Evolutionary conservation across 2,797 vertebrate species (phyloP).

Genomic region (Naso thynnoides): DNA sequence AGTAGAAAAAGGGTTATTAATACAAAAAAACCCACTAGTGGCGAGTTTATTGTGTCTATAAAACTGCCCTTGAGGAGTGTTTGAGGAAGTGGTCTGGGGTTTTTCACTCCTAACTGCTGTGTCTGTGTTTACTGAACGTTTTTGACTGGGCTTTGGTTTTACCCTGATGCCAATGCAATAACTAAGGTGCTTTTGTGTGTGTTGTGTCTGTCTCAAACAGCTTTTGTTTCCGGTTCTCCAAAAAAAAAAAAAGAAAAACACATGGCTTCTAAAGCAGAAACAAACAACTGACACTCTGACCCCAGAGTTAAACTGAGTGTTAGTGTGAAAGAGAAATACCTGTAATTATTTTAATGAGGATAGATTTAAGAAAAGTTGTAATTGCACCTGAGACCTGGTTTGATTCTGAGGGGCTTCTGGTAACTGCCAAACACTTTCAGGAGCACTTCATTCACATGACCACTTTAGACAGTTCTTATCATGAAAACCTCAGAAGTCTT

Average conservation of each 20-base stretch:
- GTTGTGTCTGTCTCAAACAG: conserved; percentile 23
- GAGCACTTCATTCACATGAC: conserved; percentile 8
- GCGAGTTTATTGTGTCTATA: conserved; percentile 48
- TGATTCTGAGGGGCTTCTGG: conserved; percentile 58
- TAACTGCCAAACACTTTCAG: conserved; percentile 45
- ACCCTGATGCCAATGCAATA: conserved; percentile 27
- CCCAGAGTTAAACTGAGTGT: conserved; percentile 58
- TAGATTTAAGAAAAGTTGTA: conserved; percentile 62
- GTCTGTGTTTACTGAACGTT: conserved; percentile 76
- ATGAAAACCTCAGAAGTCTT: neutral
- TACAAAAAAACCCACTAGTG: conserved; percentile 24
- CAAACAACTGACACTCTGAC: conserved; percentile 56
- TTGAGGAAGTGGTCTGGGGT: conserved; percentile 71
- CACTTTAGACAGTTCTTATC: conserved; percentile 15
- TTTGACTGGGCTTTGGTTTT: conserved; percentile 56
- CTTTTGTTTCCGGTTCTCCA: conserved; percentile 39
- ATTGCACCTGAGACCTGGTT: conserved; percentile 65
- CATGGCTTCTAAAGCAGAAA: conserved; percentile 52
- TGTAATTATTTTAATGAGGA: conserved; percentile 73
- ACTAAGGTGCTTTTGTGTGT: conserved; percentile 37
- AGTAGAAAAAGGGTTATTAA: neutral
- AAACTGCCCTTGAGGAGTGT: conserved; percentile 39
- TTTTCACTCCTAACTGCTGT: conserved; percentile 69
- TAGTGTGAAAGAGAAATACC: conserved; percentile 49
- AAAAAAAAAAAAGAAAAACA: too few species aligned